Evolutionary conservation across 2,888 invertebrate species (phyloP), one percentile per base, ranked within the genome.

Genomic region (Pyrrhosoma nymphula): DNA sequence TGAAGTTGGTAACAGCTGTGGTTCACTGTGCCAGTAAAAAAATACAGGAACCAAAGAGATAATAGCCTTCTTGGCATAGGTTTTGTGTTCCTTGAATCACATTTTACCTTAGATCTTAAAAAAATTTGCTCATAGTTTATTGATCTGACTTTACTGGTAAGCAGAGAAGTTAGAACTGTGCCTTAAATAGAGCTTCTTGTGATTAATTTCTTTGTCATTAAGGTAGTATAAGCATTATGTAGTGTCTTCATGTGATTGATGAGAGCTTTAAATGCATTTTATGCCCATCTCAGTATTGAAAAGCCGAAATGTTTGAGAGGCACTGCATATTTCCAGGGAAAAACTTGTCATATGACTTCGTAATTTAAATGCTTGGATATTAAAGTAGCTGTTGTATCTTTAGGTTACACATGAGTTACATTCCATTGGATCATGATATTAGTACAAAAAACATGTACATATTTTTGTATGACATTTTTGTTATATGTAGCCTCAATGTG

Each of bases 131-230:
- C 20, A 16, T 60, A 60, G 60, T 60, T 60, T 60, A 20, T 60
- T 60, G 60, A 60, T 60, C 60, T 60, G 20, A 60, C 60, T 60
- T 60, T 12, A 82, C 30, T 35, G 23, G 35, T 30, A 3, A 30
- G 82, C 18, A 8, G 82, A 26, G 8, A 35, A 35, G 35, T 16
- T 26, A 35, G 3, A 82, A 35, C 6, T 82, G 82, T 82, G 82
- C 82, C 82, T 82, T 82, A 82, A 30, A 35, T 82, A 82, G 82
- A 35, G 82, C 82, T 82, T 82, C 30, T 82, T 35, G 23, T 82
- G 35, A 82, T 69, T 23, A 69, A 26, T 26, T 30, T 30, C 10
- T 82, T 82, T 82, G 12, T 82, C 23, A 69, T 20, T n/a, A 26
- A 26, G 26, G 69, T 69, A 69, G 26, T 26, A 4, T 69, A 69